Evolutionary conservation across 2,113 vertebrate species (phyloP).

Genomic region (Pampusana beccarii): DNA sequence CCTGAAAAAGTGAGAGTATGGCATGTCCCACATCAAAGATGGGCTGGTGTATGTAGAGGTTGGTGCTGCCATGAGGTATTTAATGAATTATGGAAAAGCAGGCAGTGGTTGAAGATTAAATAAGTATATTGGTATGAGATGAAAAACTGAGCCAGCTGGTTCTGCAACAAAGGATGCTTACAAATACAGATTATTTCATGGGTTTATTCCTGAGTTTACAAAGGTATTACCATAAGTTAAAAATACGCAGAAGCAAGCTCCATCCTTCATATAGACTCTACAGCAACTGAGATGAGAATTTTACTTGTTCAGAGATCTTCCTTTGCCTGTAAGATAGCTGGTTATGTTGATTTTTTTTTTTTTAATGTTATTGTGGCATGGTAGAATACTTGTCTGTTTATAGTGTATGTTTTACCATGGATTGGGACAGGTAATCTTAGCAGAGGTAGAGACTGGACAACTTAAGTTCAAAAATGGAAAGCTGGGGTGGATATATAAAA

Average conservation of each 20-base stretch:
- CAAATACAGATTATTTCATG: neutral
- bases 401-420: neutral
- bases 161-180: neutral
- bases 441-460: neutral
- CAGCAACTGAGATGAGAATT: neutral
- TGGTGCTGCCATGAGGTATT: neutral
- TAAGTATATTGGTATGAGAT: neutral
- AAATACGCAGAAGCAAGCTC: neutral
- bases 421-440: neutral
- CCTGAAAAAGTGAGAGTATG: neutral
- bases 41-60: neutral
- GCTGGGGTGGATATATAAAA: neutral
- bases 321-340: neutral
- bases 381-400: neutral
- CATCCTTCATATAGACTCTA: neutral
- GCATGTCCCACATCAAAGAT: neutral
- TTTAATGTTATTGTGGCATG: neutral
- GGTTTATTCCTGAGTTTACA: conserved; percentile 44
- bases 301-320: neutral
- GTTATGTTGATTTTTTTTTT: neutral
- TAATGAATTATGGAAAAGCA: neutral
- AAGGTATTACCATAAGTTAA: neutral
- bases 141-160: neutral
- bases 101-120: neutral
- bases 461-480: neutral